Base-by-base conservation (phyloP, 2,113 vertebrate species). In the Passer domesticus region DNA sequence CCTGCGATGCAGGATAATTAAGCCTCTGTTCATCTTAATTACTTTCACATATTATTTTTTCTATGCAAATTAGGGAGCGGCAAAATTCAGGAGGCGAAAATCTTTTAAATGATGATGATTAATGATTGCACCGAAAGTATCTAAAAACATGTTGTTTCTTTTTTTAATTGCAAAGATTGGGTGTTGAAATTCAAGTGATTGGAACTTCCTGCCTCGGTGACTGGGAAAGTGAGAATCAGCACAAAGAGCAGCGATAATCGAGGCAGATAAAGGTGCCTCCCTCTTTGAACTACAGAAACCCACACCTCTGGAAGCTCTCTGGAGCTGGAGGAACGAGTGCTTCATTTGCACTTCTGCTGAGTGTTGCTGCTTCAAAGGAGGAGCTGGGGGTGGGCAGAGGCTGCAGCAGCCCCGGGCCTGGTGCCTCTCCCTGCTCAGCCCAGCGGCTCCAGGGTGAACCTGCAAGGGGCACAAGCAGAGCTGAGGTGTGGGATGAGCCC, bases 1-100 rank as follows among this genome's bases (percentile, higher is more conserved):
- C 96, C 94, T 55, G 46, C 69, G 30, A 30, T 53, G 87, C 94
- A 19, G 59, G 44, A n/a, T 84, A 60, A 93, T 94, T 93, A 96
- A 91, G 90, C 55, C 78, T 87, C 24, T 58, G 83, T 96, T 95
- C 49, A 73, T 95, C 93, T 95, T 94, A 89, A 94, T 97, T 94
- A 92, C 75, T 95, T 95, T 83, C 94, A 49, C 66, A 14, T 89
- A 67, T 47, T 88, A 31, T 86, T 95, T 95, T 95, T 87, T 90
- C 82, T 47, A 22, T 90, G 86, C 77, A 95, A 94, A 92, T 97
- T 30, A 95, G 66, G 56, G 67, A 96, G 43, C 70, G 4, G 88
- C 92, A 86, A 81, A 91, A 95, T 94, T 83, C 84, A 69, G 94
- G 81, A 76, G 88, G 87, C 70, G 49, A 96, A 92, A 77, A 72